phyloP scores from a whole-genome alignment of 2,113 vertebrate species.

The Tursiops truncatus region DNA sequence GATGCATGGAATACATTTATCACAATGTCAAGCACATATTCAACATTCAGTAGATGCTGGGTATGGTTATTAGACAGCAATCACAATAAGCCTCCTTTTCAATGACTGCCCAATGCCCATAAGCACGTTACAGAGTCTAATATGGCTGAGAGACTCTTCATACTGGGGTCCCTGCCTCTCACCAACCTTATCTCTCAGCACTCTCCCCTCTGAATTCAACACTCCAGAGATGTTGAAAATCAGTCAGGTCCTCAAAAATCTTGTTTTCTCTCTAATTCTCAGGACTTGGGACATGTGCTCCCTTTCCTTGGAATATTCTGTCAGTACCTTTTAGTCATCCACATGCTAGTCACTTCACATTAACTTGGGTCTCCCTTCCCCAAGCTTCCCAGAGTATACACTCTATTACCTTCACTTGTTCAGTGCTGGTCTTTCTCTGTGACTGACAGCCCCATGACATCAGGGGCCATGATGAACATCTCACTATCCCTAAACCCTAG shows the following conservation, averaged over 20 bases:
- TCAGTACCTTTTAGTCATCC: rapidly evolving
- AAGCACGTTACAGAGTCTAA: not conserved
- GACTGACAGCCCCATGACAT: too few species aligned
- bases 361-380: not conserved
- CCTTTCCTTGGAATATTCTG: not conserved
- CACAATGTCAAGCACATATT: not conserved
- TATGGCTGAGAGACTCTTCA: not conserved
- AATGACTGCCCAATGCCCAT: rapidly evolving
- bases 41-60: not conserved
- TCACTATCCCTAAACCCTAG: not conserved
- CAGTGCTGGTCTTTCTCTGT: not conserved
- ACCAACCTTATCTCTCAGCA: not conserved
- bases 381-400: rapidly evolving
- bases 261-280: not conserved
- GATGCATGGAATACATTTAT: not conserved
- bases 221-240: not conserved
- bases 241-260: not conserved
- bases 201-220: not conserved
- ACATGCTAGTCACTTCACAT: not conserved
- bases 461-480: not conserved
- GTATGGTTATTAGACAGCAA: too few species aligned
- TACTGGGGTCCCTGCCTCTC: not conserved
- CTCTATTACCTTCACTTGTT: rapidly evolving
- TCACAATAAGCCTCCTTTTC: not conserved
- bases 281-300: not conserved